A percentile compares a stretch with the other conserved stretches of the same genome.
Evolutionary conservation across 2,888 invertebrate genomes (phyloP).

Genomic region (Hofmannophila pseudospretella): DNA sequence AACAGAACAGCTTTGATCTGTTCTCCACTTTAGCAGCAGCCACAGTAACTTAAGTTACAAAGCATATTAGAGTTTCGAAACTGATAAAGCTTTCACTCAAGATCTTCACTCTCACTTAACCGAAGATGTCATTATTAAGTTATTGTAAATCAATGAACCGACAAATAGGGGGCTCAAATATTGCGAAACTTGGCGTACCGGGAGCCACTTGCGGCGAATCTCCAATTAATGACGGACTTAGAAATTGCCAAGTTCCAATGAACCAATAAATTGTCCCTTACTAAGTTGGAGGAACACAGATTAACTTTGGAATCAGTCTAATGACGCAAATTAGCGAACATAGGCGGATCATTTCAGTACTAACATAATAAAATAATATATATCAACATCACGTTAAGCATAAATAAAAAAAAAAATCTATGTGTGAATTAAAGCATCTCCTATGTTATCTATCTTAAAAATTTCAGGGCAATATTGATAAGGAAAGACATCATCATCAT

Average conservation of each 20-base stretch:
- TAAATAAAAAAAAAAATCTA: too few relatives aligned
- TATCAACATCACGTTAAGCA: too few relatives aligned
- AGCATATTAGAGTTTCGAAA: constrained; percentile 21
- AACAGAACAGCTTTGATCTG: too few relatives aligned
- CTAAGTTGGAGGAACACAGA: constrained; percentile 28
- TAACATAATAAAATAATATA: too few relatives aligned
- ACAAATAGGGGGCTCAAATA: constrained; percentile 53
- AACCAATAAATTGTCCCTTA: constrained; percentile 48
- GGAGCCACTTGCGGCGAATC: constrained; percentile 38
- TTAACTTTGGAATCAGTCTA: constrained; percentile 20
- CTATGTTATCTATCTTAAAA: too few relatives aligned
- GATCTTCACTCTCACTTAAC: constrained; percentile 1
- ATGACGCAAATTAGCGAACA: constrained; percentile 25
- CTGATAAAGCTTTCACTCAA: constrained; percentile 19
- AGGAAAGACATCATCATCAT: too few relatives aligned
- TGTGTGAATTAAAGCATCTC: too few relatives aligned
- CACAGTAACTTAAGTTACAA: too few relatives aligned
- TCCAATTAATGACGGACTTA: constrained; percentile 57
- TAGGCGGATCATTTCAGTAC: not conserved
- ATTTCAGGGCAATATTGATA: too few relatives aligned
- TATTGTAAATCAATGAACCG: constrained; percentile 32
- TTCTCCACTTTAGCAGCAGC: too few relatives aligned
- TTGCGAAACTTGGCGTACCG: constrained; percentile 41
- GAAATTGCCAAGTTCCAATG: constrained; percentile 47
- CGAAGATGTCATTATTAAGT: constrained; percentile 33